Conservation (phyloP, 2,797 vertebrate genomes). For the Adelosebastes latens region DNA sequence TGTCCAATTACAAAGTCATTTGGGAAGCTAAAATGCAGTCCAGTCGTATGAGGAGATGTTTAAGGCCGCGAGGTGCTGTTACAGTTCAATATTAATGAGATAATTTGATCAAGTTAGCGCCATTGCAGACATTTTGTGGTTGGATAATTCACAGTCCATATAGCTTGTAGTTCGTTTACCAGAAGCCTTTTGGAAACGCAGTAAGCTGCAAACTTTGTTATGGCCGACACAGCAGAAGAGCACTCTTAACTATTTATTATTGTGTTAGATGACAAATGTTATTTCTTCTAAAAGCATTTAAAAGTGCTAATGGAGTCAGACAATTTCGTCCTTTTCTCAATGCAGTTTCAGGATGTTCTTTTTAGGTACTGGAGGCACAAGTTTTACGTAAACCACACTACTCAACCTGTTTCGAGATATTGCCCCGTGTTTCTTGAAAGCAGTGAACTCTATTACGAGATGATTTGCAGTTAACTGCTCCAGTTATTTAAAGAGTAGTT, state of each 20-base stretch:
- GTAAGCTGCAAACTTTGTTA: conserved; percentile 34
- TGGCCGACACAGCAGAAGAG: conserved; percentile 25
- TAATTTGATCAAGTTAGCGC: conserved; percentile 61
- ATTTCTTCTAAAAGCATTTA: conserved; percentile 11
- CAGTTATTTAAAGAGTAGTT: conserved; percentile 15
- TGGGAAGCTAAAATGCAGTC: conserved; percentile 52
- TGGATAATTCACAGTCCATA: conserved; percentile 52
- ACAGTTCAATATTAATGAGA: conserved; percentile 73
- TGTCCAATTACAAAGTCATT: conserved; percentile 60
- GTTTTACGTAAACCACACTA: neutral
- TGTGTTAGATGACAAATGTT: neutral
- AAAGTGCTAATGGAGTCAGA: conserved; percentile 6
- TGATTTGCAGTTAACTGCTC: conserved; percentile 38
- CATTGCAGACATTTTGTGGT: conserved; percentile 67
- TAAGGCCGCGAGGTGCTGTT: conserved; percentile 50
- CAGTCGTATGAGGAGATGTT: conserved; percentile 48
- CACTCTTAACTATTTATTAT: conserved; percentile 3
- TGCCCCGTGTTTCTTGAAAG: conserved; percentile 19
- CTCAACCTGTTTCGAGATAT: neutral
- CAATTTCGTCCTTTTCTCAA: neutral
- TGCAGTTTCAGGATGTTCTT: neutral
- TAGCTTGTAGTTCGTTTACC: conserved; percentile 58
- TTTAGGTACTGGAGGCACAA: neutral
- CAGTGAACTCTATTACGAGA: neutral
- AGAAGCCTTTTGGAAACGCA: conserved; percentile 50